phyloP scores from a whole-genome alignment of 2,797 vertebrate species.

The Tarsius wallacei region DNA sequence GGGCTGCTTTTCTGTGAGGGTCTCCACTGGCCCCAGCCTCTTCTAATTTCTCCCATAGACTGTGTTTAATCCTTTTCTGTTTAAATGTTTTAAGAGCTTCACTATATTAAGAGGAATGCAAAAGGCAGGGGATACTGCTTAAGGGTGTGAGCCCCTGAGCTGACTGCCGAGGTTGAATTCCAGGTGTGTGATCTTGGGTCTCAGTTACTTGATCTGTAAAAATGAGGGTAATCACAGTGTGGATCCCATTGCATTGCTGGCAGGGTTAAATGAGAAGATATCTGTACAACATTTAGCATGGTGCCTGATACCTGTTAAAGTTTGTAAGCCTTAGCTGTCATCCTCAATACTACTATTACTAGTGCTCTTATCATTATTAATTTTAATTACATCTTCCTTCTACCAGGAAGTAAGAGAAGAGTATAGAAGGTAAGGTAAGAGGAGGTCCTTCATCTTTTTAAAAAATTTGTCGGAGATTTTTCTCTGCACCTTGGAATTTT shows the following conservation, averaged over 20 bases:
- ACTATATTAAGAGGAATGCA: background rate
- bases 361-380: background rate
- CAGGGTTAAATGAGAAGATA: background rate
- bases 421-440: background rate
- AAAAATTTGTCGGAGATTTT: background rate
- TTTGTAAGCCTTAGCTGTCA: background rate
- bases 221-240: background rate
- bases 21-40: background rate
- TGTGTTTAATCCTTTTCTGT: background rate
- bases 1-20: background rate
- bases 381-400: background rate
- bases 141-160: background rate
- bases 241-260: background rate
- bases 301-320: background rate
- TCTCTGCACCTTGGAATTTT: background rate
- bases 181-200: background rate
- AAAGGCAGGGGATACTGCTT: background rate
- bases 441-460: background rate
- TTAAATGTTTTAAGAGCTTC: background rate
- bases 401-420: background rate
- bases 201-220: slow-evolving; percentile 25
- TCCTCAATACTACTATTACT: background rate
- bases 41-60: background rate
- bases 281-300: background rate
- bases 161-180: background rate